Evolutionary conservation across 2,888 invertebrate genomes (phyloP), one percentile per base, ranked within the genome.

Genomic region (Xestia c-nigrum): DNA sequence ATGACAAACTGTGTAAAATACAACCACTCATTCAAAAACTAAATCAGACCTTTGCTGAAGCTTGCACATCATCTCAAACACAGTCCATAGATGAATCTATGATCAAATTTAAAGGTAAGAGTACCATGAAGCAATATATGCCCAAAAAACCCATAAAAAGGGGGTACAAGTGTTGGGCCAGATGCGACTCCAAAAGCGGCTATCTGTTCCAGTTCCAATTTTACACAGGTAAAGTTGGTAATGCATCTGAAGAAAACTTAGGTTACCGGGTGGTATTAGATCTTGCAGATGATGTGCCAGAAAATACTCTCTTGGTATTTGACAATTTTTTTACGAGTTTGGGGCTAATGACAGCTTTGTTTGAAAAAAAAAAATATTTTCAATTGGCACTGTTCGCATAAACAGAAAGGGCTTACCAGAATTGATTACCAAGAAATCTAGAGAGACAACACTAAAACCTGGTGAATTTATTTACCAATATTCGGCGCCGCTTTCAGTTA

Each of bases 241-340:
- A 55, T n/a, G 0, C 52, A 55, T 55, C 52, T 1, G 10, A 55
- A 55, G 52, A 55, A 55, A 55, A 55, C 52, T 55, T n/a, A 55
- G 52, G 52, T n/a, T 55, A 55, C n/a, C n/a, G 52, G 52, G n/a
- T 55, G 52, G 52, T 55, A 55, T 55, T 55, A 55, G 52, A 69
- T 65, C 61, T 72, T 64, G 73, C 65, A 66, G 70, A 78, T 68
- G 67, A 71, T 70, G 76, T 78, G 63, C 64, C 72, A 73, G 74
- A 66, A 72, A 63, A 67, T 59, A 77, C 76, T 50, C 59, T 76
- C 40, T 59, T 81, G 64, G 78, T 64, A 52, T 79, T 82, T 76
- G 72, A 79, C 79, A 50, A 19, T 21, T 19, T 50, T 50, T 50
- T 50, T 50, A 50, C 50, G 40, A 79, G 78, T 66, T 59, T 78